These are phyloP conservation scores for Kryptolebias marmoratus DNA, from an alignment of 2,113 vertebrate genomes.

Conservation along the genomic window DNA sequence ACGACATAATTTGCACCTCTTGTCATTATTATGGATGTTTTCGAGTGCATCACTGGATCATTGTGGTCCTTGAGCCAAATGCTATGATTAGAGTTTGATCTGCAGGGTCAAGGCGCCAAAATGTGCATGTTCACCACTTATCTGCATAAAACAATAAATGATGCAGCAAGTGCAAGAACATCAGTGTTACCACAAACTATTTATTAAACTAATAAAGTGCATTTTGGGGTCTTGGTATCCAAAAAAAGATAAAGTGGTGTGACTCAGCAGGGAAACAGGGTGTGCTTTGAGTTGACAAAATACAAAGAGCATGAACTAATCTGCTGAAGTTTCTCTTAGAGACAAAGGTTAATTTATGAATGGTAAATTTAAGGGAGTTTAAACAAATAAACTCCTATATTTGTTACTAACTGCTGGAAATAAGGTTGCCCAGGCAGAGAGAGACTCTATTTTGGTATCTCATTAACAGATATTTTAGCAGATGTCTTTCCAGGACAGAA, in stretches of 20 bases:
- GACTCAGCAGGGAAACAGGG: not conserved
- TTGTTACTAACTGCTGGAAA: constrained; percentile 8
- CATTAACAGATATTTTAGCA: constrained; percentile 62
- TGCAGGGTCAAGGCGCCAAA: constrained; percentile 24
- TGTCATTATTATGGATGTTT: constrained; percentile 36
- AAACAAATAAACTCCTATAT: not conserved
- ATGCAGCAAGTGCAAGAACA: not conserved
- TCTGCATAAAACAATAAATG: not conserved
- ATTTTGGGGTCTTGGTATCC: not conserved
- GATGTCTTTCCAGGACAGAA: constrained; percentile 38
- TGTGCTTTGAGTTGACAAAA: not conserved
- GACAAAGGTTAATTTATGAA: not conserved
- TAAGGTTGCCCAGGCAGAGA: constrained; percentile 14
- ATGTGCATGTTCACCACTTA: constrained; percentile 6
- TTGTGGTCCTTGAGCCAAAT: not conserved
- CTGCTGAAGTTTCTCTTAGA: not conserved
- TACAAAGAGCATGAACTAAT: not conserved
- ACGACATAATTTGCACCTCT: constrained; percentile 11
- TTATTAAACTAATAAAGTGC: not conserved
- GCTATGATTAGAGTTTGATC: constrained; percentile 15
- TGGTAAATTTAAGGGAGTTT: not conserved
- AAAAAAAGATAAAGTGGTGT: not conserved
- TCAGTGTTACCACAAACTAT: not conserved
- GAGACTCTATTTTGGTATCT: constrained; percentile 37
- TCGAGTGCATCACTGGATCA: constrained; percentile 4